Percentiles rank a stretch among this genome's conserved stretches.
These are phyloP conservation scores for Periparus ater DNA, from an alignment of 2,797 vertebrate species.

Conservation along the genomic window DNA sequence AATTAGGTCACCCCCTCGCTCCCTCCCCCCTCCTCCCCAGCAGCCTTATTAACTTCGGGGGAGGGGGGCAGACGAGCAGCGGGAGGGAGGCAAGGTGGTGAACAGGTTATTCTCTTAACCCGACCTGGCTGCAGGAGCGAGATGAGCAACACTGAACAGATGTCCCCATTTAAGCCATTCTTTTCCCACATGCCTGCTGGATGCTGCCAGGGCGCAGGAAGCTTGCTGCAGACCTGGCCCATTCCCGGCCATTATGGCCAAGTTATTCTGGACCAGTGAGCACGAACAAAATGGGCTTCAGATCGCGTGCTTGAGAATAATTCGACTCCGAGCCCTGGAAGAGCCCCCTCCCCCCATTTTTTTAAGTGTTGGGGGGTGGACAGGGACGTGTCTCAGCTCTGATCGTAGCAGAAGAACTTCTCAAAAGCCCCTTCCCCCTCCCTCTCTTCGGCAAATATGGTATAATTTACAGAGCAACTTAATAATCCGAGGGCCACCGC, in stretches of 20 bases:
- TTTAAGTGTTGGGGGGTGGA: conserved; percentile 51
- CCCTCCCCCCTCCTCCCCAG: background rate
- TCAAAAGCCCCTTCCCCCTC: conserved; percentile 62
- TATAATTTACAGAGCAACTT: conserved; percentile 87
- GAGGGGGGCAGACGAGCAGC: background rate
- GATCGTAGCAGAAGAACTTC: conserved; percentile 75
- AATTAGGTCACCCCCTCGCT: conserved; percentile 52
- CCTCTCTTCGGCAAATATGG: conserved; percentile 79
- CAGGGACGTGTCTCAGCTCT: conserved; percentile 66
- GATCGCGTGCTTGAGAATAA: conserved; percentile 94
- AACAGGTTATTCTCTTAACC: conserved; percentile 81
- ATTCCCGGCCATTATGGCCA: conserved; percentile 94
- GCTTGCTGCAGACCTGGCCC: conserved; percentile 97
- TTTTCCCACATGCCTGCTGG: conserved; percentile 90
- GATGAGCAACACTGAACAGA: conserved; percentile 91
- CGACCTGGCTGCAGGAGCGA: conserved; percentile 83
- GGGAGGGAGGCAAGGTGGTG: conserved; percentile 61
- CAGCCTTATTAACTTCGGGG: conserved; percentile 63
- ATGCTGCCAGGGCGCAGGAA: conserved; percentile 91
- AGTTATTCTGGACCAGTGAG: conserved; percentile 97
- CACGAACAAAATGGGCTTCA: conserved; percentile 95
- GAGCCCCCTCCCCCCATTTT: conserved; percentile 55
- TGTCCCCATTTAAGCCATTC: conserved; percentile 95
- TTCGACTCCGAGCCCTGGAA: conserved; percentile 78
- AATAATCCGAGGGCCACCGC: conserved; percentile 83